A percentile compares a stretch with the other conserved stretches of the same genome.
These are phyloP conservation scores for Sitta carolinensis DNA, from an alignment of 2,797 vertebrate species.

Conservation along the genomic window DNA sequence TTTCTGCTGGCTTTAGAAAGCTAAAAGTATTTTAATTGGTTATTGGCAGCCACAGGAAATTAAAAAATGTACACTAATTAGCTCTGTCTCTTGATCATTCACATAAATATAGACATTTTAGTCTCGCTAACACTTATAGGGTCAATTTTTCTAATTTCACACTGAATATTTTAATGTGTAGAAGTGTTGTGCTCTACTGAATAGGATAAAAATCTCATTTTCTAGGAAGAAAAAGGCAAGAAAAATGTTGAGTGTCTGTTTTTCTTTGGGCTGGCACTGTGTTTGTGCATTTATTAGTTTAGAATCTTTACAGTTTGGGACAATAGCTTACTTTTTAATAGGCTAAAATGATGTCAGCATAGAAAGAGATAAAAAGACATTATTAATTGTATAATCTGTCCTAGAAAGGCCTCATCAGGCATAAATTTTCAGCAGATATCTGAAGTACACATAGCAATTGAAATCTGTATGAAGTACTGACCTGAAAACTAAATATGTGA, in stretches of 20 bases:
- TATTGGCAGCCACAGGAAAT: neutral
- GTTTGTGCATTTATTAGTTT: neutral
- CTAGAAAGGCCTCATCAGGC: neutral
- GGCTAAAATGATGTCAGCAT: neutral
- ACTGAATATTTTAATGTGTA: neutral
- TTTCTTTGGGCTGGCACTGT: neutral
- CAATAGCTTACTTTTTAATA: neutral
- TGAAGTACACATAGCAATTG: neutral
- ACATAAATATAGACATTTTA: neutral
- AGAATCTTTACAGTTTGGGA: neutral
- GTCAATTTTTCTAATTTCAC: conserved; percentile 21
- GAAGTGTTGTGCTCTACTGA: neutral
- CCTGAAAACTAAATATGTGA: accelerated
- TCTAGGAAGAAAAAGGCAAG: neutral
- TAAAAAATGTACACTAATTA: neutral
- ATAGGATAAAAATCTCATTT: neutral
- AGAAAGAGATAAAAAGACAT: neutral
- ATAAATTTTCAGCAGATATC: neutral
- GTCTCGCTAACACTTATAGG: neutral
- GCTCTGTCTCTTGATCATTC: neutral
- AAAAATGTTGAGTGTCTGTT: neutral
- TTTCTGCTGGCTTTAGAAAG: neutral
- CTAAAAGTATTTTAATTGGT: conserved; percentile 10
- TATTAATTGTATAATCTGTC: neutral
- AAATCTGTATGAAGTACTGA: neutral